Percentiles rank a stretch among this genome's conserved stretches.
Conservation (phyloP, 2,113 vertebrate species). For the Pica pica region DNA sequence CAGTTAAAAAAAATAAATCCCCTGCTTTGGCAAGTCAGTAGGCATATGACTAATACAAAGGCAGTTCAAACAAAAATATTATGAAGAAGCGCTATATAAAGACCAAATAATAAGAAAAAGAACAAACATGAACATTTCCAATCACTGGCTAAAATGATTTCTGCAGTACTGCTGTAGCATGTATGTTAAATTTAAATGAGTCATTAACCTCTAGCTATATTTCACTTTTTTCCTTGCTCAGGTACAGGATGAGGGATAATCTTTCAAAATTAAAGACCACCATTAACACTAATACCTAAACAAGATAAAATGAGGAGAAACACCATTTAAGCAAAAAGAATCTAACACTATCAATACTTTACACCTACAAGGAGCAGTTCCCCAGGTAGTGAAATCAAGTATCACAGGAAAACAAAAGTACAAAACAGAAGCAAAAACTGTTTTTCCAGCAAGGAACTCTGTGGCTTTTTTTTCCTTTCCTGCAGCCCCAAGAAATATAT, state of each 20-base stretch:
- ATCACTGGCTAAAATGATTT: background rate
- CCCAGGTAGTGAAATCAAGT: background rate
- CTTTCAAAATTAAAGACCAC: background rate
- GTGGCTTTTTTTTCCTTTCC: background rate
- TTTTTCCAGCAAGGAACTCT: background rate
- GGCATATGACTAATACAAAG: background rate
- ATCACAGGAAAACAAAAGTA: background rate
- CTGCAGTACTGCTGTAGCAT: background rate
- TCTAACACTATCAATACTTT: background rate
- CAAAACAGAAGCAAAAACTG: background rate
- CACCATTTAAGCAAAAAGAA: background rate
- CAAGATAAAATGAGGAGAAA: background rate
- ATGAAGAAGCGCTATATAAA: background rate
- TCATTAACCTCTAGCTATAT: background rate
- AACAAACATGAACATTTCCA: background rate
- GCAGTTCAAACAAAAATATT: background rate
- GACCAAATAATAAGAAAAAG: background rate
- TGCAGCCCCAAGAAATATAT: background rate
- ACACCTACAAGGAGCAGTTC: background rate
- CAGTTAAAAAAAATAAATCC: background rate
- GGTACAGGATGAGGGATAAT: background rate
- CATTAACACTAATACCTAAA: background rate
- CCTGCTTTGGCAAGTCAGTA: background rate
- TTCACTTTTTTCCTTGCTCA: background rate
- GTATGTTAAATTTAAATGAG: background rate